A percentile compares a stretch with the other conserved stretches of the same genome.
Evolutionary conservation across 2,888 invertebrate species (phyloP).

Genomic region (Carcina quercana): DNA sequence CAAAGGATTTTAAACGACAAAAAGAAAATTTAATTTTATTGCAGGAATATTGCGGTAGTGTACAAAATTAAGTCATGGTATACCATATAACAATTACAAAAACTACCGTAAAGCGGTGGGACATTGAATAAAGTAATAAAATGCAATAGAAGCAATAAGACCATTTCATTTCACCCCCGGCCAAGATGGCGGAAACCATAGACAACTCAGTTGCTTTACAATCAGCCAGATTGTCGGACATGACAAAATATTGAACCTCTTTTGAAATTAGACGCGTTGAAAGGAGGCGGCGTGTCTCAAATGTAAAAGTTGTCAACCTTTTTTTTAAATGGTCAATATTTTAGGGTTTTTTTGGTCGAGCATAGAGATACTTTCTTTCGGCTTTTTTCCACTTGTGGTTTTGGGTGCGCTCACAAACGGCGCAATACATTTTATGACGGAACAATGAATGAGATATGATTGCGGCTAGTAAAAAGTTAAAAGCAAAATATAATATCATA

Average conservation of each 20-base stretch:
- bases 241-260: conserved; percentile 11
- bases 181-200: conserved; percentile 5
- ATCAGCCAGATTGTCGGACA: conserved; percentile 6
- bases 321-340: neutral
- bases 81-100: conserved; percentile 7
- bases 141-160: conserved; percentile 9
- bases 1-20: neutral
- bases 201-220: conserved; percentile 5
- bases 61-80: conserved; percentile 9
- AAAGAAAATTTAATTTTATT: conserved; percentile 4
- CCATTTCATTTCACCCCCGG: conserved; percentile 7
- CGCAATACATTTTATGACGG: conserved; percentile 8
- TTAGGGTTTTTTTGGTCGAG: conserved; percentile 1
- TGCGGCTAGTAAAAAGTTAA: neutral
- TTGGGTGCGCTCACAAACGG: conserved; percentile 7
- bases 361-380: conserved; percentile 9
- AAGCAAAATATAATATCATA: no score
- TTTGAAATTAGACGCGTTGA: neutral
- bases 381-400: conserved; percentile 11
- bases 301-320: neutral
- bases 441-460: neutral
- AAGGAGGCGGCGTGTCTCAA: conserved; percentile 5
- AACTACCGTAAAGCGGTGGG: conserved; percentile 11
- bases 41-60: conserved; percentile 10
- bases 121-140: conserved; percentile 1